These are phyloP conservation scores for Brachypodius melanocephalos DNA, from an alignment of 2,113 vertebrate species.

Conservation along the genomic window DNA sequence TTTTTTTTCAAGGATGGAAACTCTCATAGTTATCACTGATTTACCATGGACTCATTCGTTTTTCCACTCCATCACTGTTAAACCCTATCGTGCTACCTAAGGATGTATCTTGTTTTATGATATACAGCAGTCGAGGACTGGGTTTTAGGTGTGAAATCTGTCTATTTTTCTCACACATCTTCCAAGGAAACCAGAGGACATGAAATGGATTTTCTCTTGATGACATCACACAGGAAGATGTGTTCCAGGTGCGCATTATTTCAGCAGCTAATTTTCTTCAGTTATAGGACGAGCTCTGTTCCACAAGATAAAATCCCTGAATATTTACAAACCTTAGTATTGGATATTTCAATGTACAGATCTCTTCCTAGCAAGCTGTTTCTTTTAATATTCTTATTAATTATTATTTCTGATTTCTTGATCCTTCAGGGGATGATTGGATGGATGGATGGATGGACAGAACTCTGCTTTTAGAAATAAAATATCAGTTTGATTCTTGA, in stretches of 20 bases:
- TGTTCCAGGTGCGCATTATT: neutral
- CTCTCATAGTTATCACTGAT: neutral
- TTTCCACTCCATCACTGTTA: neutral
- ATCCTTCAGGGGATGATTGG: neutral
- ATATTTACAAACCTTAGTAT: neutral
- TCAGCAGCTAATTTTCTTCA: neutral
- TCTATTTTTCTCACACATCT: neutral
- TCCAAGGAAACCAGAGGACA: neutral
- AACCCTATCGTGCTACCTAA: neutral
- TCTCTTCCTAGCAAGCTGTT: neutral
- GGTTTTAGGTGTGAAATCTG: neutral
- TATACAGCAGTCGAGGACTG: neutral
- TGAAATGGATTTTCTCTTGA: neutral
- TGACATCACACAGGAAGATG: neutral
- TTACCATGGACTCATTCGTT: neutral
- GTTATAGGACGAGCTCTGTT: neutral
- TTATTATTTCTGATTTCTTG: neutral
- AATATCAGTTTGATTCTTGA: neutral
- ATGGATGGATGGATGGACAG: neutral
- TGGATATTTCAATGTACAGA: neutral
- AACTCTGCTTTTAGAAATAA: neutral
- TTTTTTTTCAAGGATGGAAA: neutral
- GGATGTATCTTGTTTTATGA: neutral
- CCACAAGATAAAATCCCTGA: neutral
- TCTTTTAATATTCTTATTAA: neutral